A percentile compares a stretch with the other conserved stretches of the same genome.
These are phyloP conservation scores for Sphaerophoria taeniata DNA, from an alignment of 2,888 invertebrate genomes.

Conservation along the genomic window DNA sequence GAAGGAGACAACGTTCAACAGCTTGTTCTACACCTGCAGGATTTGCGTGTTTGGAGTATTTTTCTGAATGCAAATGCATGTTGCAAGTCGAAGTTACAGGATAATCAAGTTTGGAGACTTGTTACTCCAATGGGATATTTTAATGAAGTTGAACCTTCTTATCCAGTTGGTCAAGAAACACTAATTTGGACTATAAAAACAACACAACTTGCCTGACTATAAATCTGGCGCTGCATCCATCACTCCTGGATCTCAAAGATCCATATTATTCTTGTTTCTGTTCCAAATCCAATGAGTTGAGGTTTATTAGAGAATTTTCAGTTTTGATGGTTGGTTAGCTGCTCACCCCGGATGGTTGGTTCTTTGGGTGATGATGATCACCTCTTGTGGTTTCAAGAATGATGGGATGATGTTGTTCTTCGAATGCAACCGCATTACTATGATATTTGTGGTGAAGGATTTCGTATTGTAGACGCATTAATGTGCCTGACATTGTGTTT, in stretches of 20 bases:
- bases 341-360: constrained; percentile 66
- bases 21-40: neutral
- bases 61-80: constrained; percentile 58
- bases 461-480: neutral
- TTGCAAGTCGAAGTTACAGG: constrained; percentile 59
- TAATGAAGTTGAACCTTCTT: too few species aligned
- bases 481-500: constrained; percentile 11
- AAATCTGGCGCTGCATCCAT: constrained; percentile 7
- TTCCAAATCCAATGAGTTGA: constrained; percentile 48
- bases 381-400: constrained; percentile 57
- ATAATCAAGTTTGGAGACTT: constrained; percentile 60
- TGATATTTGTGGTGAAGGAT: constrained; percentile 49
- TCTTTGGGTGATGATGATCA: constrained; percentile 63
- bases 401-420: constrained; percentile 40
- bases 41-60: neutral
- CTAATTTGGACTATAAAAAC: neutral
- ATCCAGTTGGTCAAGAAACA: too few species aligned
- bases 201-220: neutral
- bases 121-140: neutral
- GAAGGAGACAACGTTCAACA: constrained; percentile 42
- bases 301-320: constrained; percentile 57
- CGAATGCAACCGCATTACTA: constrained; percentile 58
- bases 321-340: constrained; percentile 69
- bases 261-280: constrained; percentile 23
- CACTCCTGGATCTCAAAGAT: neutral